Conservation (phyloP, 2,888 invertebrate genomes). For the Drosophila nr. perissopoda region DNA sequence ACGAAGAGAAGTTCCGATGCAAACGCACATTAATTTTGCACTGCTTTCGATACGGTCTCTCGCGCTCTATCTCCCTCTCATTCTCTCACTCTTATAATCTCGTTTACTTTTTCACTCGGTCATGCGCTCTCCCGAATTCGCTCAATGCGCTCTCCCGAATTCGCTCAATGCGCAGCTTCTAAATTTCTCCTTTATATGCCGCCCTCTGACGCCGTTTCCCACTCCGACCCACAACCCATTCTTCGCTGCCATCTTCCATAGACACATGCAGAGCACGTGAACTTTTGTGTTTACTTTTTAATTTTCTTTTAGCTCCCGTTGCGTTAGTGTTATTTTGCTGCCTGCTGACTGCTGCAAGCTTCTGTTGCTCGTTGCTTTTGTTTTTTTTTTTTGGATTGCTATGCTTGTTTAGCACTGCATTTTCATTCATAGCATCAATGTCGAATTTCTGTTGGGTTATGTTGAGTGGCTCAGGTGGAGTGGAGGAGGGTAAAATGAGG, state of each 20-base stretch:
- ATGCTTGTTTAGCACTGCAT: slow-evolving; percentile 56
- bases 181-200: slow-evolving; percentile 18
- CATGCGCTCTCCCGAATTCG: slow-evolving; percentile 48
- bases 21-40: slow-evolving; percentile 36
- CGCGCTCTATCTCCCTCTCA: neutral
- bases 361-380: slow-evolving; percentile 59
- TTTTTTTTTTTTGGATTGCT: slow-evolving; percentile 38
- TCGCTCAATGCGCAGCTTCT: slow-evolving; percentile 56
- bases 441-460: slow-evolving; percentile 10
- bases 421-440: slow-evolving; percentile 68
- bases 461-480: neutral
- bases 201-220: neutral
- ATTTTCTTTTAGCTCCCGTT: slow-evolving; percentile 60
- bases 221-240: slow-evolving; percentile 8
- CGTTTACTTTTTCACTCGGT: slow-evolving; percentile 18
- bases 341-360: slow-evolving; percentile 33
- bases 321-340: slow-evolving; percentile 32
- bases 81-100: slow-evolving; percentile 3
- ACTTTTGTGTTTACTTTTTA: slow-evolving; percentile 79
- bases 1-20: slow-evolving; percentile 61
- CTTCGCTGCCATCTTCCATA: slow-evolving; percentile 22
- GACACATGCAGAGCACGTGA: slow-evolving; percentile 70
- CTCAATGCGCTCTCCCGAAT: slow-evolving; percentile 47
- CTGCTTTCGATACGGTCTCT: slow-evolving; percentile 17
- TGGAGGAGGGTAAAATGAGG: neutral